These are phyloP conservation scores for Belonocnema kinseyi DNA, from an alignment of 1,140 invertebrate species.

Conservation along the genomic window DNA sequence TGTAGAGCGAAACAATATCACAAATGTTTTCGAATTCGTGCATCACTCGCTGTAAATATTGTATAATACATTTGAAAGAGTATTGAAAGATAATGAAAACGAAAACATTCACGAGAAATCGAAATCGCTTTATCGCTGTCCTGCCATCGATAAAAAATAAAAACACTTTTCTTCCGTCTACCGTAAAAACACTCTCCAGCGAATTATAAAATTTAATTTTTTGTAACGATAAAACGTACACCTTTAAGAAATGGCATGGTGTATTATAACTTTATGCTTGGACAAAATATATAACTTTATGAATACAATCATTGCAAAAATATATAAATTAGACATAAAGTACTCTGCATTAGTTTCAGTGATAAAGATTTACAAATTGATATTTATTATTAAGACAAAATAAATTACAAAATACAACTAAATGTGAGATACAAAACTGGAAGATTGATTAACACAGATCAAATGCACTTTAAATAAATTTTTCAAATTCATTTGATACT, in stretches of 20 bases:
- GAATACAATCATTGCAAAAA: constrained; percentile 4
- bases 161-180: neutral
- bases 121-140: too few species aligned
- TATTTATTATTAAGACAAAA: too few species aligned
- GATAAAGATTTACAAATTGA: neutral
- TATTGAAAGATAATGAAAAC: constrained; percentile 10
- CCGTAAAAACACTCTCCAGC: neutral
- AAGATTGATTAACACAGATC: too few species aligned
- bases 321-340: constrained; percentile 1
- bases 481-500: too few species aligned
- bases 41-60: neutral
- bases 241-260: constrained; percentile 22
- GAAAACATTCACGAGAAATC: too few species aligned
- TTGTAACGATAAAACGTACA: constrained; percentile 3
- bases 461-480: too few species aligned
- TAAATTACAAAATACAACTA: too few species aligned
- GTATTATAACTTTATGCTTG: neutral
- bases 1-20: too few species aligned
- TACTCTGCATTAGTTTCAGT: neutral
- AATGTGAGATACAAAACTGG: too few species aligned
- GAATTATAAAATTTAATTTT: constrained; percentile 4
- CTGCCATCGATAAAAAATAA: neutral
- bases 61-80: constrained; percentile 22
- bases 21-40: too few species aligned
- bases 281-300: neutral